Evolutionary conservation across 92 coral and sea anemone genomes (phyloP), one percentile per base, ranked within the genome.

Genomic region (Epizoanthus illoricatus): DNA sequence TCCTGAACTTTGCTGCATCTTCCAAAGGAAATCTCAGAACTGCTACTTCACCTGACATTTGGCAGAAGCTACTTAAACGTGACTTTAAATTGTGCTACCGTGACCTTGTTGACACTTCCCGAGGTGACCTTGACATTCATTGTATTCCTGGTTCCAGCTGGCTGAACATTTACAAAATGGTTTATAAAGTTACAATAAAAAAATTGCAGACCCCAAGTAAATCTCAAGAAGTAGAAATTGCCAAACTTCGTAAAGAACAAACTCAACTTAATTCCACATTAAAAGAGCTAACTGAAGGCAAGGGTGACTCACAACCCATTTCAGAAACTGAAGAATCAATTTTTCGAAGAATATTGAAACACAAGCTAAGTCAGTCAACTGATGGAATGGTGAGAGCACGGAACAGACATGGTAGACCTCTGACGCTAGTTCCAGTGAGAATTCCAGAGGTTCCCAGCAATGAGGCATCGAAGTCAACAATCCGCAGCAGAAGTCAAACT

Each of bases 401-500:
- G 41, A 68, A 68, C 33, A 68, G 43, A 21, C 73, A 68, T 68
- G 73, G 73, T 68, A 39, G 73, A 10, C 73, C 73, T 21, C 2
- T 47, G 62, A 73, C 60, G 15, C 76, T 72, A 9, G 18, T 20
- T 19, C 28, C 55, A 41, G 59, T 72, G 12, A 72, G 76, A 72
- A 36, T 72, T 3, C 52, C 76, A 43, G 76, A 72, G 42, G 54
- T 72, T 43, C 60, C 76, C 49, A 72, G 76, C 55, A 72, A 42
- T 19, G 20, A 20, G 16, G 76, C 60, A 72, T 33, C 52, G 2
- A 72, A 72, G 58, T 71, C 76, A 17, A 71, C 76, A 13, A 20
- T 72, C 4, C 73, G 73, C 28, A 68, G 73, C 28, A 68, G 73
- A 68, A 68, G 73, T 68, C 12, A 68, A 2, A 5, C 5, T 68